phyloP scores from a whole-genome alignment of 1,140 invertebrate genomes.

The Odontomachus brunneus region DNA sequence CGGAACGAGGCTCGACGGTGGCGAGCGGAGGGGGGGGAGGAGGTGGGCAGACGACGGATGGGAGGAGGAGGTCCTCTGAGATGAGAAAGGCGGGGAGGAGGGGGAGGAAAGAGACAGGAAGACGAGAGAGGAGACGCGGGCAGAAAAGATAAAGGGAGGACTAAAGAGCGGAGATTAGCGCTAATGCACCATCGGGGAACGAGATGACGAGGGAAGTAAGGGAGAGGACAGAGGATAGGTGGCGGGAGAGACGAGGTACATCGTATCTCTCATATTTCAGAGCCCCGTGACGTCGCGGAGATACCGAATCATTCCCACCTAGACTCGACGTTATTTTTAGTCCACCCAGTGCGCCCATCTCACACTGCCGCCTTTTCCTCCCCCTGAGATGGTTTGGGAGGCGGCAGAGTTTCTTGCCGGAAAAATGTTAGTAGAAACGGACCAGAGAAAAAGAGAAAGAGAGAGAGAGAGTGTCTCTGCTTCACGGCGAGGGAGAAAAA shows the following conservation, averaged over 20 bases:
- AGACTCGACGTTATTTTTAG: constrained; percentile 82
- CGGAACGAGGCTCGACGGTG: neutral
- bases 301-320: constrained; percentile 85
- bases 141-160: constrained; percentile 84
- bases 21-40: too few relatives aligned
- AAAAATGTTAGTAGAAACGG: constrained; percentile 2
- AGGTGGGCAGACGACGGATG: neutral
- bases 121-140: constrained; percentile 70
- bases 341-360: constrained; percentile 34
- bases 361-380: constrained; percentile 5
- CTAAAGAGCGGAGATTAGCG: constrained; percentile 86
- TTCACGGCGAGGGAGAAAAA: too few relatives aligned
- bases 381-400: neutral
- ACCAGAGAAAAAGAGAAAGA: too few relatives aligned
- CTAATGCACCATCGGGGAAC: constrained; percentile 85
- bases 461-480: too few relatives aligned
- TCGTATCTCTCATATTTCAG: constrained; percentile 86
- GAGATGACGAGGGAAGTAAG: constrained; percentile 77
- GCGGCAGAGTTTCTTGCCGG: neutral
- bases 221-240: neutral
- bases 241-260: constrained; percentile 78
- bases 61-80: constrained; percentile 1
- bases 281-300: constrained; percentile 83
- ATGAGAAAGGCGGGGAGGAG: constrained; percentile 38
- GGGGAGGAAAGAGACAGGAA: constrained; percentile 32